A percentile compares a stretch with the other conserved stretches of the same genome.
Conservation (phyloP, 2,888 invertebrate genomes). For the Calephelis perditalis region DNA sequence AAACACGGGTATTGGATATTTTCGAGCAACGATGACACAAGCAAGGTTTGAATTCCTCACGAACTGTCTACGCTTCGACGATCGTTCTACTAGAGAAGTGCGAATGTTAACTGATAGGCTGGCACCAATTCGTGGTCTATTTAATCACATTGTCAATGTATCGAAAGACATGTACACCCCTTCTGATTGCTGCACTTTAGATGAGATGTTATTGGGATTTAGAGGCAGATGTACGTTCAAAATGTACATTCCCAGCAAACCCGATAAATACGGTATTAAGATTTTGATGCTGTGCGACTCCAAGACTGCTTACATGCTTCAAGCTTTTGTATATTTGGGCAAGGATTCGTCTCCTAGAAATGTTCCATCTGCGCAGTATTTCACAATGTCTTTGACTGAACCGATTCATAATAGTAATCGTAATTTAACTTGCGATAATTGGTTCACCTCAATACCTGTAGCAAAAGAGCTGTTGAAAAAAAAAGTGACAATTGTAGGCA, state of each 20-base stretch:
- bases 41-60: slow-evolving; percentile 26
- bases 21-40: slow-evolving; percentile 25
- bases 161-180: too few species aligned
- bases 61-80: slow-evolving; percentile 25
- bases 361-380: neutral
- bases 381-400: neutral
- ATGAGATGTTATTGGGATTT: neutral
- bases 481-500: neutral
- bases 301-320: neutral
- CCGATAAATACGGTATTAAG: too few species aligned
- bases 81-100: slow-evolving; percentile 21
- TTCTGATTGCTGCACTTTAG: neutral
- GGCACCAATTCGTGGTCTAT: too few species aligned
- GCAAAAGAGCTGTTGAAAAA: neutral
- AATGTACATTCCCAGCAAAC: neutral
- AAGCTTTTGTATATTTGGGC: neutral
- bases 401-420: neutral
- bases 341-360: neutral
- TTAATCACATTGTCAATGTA: neutral
- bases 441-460: neutral
- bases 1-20: slow-evolving; percentile 26
- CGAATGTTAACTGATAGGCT: too few species aligned
- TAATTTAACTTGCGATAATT: neutral
- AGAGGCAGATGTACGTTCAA: neutral
- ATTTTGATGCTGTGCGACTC: neutral